These are phyloP conservation scores for Cuculus canorus DNA, from an alignment of 2,797 vertebrate genomes.

Conservation along the genomic window DNA sequence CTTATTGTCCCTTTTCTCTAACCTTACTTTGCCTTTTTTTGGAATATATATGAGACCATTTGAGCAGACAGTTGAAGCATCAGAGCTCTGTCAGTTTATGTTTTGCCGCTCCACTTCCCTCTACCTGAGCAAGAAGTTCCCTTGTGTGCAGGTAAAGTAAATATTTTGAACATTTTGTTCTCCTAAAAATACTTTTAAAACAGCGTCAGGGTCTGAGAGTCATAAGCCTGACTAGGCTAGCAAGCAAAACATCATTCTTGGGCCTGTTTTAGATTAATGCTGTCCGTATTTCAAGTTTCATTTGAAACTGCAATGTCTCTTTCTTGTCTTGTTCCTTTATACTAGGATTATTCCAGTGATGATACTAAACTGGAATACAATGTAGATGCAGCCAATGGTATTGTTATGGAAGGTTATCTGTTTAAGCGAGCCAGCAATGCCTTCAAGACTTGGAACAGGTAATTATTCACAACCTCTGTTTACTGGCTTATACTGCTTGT, in stretches of 20 bases:
- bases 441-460: conserved; percentile 99
- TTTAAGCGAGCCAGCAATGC: conserved; percentile 99
- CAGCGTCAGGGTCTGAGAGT: background rate
- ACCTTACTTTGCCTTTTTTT: background rate
- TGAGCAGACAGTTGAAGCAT: background rate
- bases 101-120: background rate
- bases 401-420: conserved; percentile 97
- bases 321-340: conserved; percentile 42
- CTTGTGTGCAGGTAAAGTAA: background rate
- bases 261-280: background rate
- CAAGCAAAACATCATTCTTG: background rate
- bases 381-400: conserved; percentile 92
- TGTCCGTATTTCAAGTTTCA: background rate
- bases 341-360: conserved; percentile 93
- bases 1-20: background rate
- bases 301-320: conserved; percentile 6
- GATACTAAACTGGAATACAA: conserved; percentile 97
- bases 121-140: background rate
- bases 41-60: background rate
- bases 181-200: background rate
- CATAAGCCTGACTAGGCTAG: background rate
- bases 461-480: conserved; percentile 4
- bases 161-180: background rate
- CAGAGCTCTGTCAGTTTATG: background rate
- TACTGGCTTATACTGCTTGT: background rate